A percentile compares a stretch with the other conserved stretches of the same genome.
Conservation (phyloP, 2,888 invertebrate genomes). For the Polydrusus cervinus region DNA sequence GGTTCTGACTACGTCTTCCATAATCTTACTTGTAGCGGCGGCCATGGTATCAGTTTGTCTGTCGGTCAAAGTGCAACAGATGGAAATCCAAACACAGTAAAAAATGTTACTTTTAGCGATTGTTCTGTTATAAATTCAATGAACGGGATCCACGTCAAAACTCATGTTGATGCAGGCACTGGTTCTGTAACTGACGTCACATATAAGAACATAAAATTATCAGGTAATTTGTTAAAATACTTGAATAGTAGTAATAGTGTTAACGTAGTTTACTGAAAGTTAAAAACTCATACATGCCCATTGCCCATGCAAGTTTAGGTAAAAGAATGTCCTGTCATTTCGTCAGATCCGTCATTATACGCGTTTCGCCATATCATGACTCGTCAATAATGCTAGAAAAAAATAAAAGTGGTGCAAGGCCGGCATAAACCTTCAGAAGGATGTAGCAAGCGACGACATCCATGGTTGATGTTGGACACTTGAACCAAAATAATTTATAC, state of each 20-base stretch:
- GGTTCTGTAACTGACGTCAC: slow-evolving; percentile 55
- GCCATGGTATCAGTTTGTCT: slow-evolving; percentile 59
- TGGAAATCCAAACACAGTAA: slow-evolving; percentile 50
- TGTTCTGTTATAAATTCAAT: slow-evolving; percentile 53
- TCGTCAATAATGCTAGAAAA: too few species aligned
- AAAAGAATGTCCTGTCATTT: too few species aligned
- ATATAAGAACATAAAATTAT: slow-evolving; percentile 54
- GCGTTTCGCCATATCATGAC: too few species aligned
- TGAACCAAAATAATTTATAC: too few species aligned
- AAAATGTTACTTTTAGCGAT: slow-evolving; percentile 54
- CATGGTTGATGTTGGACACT: too few species aligned
- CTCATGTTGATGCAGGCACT: slow-evolving; percentile 55
- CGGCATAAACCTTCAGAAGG: too few species aligned
- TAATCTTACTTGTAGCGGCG: slow-evolving; percentile 55
- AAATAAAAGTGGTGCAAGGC: too few species aligned
- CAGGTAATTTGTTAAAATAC: slow-evolving; percentile 35
- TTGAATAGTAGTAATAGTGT: background rate
- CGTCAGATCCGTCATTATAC: too few species aligned
- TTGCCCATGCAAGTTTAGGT: too few species aligned
- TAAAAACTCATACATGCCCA: too few species aligned
- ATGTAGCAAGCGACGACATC: too few species aligned
- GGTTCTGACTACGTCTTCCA: slow-evolving; percentile 52
- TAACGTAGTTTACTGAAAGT: too few species aligned
- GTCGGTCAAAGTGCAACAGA: slow-evolving; percentile 53
- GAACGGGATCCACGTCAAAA: slow-evolving; percentile 59